Evolutionary conservation across 2,797 vertebrate genomes (phyloP).

Genomic region (Lepus townsendii): DNA sequence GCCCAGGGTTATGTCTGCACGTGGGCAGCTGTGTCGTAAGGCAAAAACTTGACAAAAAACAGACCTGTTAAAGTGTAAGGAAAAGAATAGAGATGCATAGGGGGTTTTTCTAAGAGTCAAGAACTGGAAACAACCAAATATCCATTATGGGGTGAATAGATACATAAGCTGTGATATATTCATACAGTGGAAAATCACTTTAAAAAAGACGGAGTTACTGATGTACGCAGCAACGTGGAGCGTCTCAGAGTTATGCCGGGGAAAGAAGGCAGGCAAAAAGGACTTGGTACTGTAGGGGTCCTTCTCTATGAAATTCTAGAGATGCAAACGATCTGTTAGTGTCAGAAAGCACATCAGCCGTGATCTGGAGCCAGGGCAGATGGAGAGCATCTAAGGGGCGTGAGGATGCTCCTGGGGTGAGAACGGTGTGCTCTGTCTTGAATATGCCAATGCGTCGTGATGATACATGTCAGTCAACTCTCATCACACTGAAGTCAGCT

Average conservation of each 20-base stretch:
- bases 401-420: not conserved
- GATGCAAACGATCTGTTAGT: not conserved
- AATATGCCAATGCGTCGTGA: not conserved
- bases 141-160: not conserved
- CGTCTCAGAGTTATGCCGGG: not conserved
- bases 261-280: not conserved
- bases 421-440: not conserved
- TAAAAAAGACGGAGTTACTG: not conserved
- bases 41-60: too few relatives aligned
- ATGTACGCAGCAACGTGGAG: not conserved
- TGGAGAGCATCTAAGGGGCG: not conserved
- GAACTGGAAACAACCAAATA: not conserved
- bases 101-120: not conserved
- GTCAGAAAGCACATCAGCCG: not conserved
- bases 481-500: not conserved
- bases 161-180: not conserved
- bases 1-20: too few relatives aligned
- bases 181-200: not conserved
- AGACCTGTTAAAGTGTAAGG: too few relatives aligned
- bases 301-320: conserved; percentile 1
- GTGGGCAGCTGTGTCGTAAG: too few relatives aligned
- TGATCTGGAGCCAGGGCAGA: not conserved
- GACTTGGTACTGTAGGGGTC: not conserved
- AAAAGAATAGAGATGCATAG: too few relatives aligned
- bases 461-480: not conserved